Evolutionary conservation across 2,113 vertebrate species (phyloP).

Genomic region (Notarius lentiginosus): DNA sequence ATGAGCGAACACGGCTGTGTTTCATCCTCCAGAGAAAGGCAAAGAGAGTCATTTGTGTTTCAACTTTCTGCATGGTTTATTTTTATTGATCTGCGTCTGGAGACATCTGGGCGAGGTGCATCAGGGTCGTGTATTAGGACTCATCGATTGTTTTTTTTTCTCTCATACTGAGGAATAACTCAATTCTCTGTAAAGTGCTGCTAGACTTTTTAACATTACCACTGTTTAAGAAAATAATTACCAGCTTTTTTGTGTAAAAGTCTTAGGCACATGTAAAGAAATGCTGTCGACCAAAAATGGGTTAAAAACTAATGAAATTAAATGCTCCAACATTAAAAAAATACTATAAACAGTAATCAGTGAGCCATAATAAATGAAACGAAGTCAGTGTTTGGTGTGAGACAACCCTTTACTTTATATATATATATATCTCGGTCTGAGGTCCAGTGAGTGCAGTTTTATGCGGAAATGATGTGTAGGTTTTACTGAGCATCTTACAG

Average conservation of each 20-base stretch:
- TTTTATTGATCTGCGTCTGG: conserved; percentile 43
- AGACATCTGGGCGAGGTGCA: conserved; percentile 29
- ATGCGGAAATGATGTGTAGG: too few relatives aligned
- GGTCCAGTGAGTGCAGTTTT: too few relatives aligned
- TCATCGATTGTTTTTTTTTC: background rate
- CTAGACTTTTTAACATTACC: background rate
- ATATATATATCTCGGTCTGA: too few relatives aligned
- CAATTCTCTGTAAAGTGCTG: background rate
- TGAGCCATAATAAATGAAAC: too few relatives aligned
- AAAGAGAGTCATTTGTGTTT: conserved; percentile 16
- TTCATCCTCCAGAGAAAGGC: conserved; percentile 36
- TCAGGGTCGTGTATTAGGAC: conserved; percentile 13
- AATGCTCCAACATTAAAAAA: too few relatives aligned
- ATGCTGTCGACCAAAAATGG: too few relatives aligned
- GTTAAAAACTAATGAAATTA: too few relatives aligned
- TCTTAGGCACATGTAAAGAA: too few relatives aligned
- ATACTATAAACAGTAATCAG: too few relatives aligned
- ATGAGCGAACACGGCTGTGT: conserved; percentile 8
- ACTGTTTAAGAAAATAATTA: background rate
- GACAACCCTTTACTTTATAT: background rate
- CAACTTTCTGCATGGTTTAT: conserved; percentile 44
- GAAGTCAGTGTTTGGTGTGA: too few relatives aligned
- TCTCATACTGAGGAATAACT: background rate
- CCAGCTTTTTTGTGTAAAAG: background rate
- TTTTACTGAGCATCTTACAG: too few relatives aligned